These are phyloP conservation scores for Clitarchus hookeri DNA, from an alignment of 2,888 invertebrate genomes.

Conservation along the genomic window DNA sequence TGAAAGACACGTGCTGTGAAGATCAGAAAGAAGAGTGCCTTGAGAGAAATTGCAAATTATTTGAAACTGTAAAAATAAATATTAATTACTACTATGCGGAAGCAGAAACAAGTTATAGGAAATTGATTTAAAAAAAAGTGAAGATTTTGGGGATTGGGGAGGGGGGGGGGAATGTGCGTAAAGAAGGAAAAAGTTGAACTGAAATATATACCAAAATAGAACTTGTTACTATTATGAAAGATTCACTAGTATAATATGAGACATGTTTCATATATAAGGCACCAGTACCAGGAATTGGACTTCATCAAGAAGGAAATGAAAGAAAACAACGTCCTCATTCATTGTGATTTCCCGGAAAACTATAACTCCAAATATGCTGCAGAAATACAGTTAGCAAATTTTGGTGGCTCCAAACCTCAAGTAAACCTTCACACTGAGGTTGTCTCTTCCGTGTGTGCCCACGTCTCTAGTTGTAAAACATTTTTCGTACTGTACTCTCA, in stretches of 20 bases:
- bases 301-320: neutral
- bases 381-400: slow-evolving; percentile 22
- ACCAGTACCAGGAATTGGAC: slow-evolving; percentile 16
- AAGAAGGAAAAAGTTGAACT: neutral
- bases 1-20: neutral
- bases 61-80: neutral
- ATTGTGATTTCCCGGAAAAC: neutral
- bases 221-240: neutral
- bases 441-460: neutral
- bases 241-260: neutral
- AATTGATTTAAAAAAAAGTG: neutral
- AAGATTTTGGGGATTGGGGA: neutral
- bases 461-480: neutral
- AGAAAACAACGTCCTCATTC: neutral
- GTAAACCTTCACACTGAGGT: slow-evolving; percentile 2
- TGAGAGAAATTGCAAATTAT: slow-evolving; percentile 4
- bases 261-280: neutral
- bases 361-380: slow-evolving; percentile 4
- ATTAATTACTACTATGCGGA: neutral
- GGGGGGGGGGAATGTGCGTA: neutral
- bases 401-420: slow-evolving; percentile 22
- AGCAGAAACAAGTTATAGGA: neutral
- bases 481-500: slow-evolving; percentile 4
- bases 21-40: slow-evolving; percentile 15
- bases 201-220: slow-evolving; percentile 18